Percentiles rank a stretch among this genome's conserved stretches.
phyloP scores from a whole-genome alignment of 1,140 invertebrate genomes.

The Bombus confusus region DNA sequence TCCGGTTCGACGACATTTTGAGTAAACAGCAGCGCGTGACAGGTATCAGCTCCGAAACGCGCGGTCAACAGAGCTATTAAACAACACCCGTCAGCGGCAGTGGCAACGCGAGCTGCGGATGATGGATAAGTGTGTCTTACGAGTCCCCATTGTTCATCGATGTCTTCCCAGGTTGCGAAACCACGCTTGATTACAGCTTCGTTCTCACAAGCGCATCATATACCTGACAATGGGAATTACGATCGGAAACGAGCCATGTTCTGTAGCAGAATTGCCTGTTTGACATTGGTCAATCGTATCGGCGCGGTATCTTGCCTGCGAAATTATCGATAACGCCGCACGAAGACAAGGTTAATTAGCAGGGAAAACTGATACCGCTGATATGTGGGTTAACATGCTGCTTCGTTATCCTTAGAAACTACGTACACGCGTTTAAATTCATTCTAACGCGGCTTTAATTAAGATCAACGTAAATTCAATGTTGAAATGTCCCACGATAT shows the following conservation, averaged over 20 bases:
- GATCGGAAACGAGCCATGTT: slow-evolving; percentile 8
- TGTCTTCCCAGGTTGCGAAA: slow-evolving; percentile 25
- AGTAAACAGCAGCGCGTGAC: slow-evolving; percentile 55
- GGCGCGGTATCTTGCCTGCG: background rate
- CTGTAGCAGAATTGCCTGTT: background rate
- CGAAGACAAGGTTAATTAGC: slow-evolving; percentile 15
- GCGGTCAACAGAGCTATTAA: slow-evolving; percentile 60
- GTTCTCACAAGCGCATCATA: background rate
- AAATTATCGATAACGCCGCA: slow-evolving; percentile 30
- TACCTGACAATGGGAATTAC: slow-evolving; percentile 32
- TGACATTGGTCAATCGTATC: slow-evolving; percentile 14
- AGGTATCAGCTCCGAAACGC: slow-evolving; percentile 51
- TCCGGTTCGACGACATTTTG: slow-evolving; percentile 43
- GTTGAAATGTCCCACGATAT: background rate
- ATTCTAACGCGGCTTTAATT: background rate
- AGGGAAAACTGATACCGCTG: background rate
- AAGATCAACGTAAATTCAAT: background rate
- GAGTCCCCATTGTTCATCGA: slow-evolving; percentile 59
- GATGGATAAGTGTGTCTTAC: slow-evolving; percentile 68
- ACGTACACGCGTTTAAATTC: background rate
- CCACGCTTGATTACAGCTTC: background rate
- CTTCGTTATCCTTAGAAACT: background rate
- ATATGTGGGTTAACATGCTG: too few species aligned
- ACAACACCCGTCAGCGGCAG: slow-evolving; percentile 60
- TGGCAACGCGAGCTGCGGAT: slow-evolving; percentile 38